These are phyloP conservation scores for Drosophila buzzatii DNA, from an alignment of 2,888 invertebrate genomes.

Conservation along the genomic window DNA sequence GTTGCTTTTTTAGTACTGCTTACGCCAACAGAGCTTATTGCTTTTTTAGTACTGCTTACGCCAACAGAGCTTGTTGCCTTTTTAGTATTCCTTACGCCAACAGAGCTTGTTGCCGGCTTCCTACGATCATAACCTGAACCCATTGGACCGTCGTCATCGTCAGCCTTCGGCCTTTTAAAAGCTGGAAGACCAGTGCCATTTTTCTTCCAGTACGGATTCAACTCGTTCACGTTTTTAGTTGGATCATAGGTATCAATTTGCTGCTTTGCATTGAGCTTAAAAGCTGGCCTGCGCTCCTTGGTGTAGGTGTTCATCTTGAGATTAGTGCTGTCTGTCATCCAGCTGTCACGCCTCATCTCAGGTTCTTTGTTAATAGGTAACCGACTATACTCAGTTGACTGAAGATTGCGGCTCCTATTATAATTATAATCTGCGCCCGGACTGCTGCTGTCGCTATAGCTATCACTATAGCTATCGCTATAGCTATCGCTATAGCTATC, in stretches of 20 bases:
- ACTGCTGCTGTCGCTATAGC: not conserved
- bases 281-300: conserved; percentile 85
- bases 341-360: conserved; percentile 88
- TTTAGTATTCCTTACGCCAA: too few species aligned
- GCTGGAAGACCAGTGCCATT: conserved; percentile 94
- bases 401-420: too few species aligned
- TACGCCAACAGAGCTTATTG: too few species aligned
- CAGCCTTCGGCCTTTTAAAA: conserved; percentile 84
- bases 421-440: not conserved
- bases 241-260: conserved; percentile 89
- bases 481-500: not conserved
- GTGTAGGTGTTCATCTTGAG: conserved; percentile 84
- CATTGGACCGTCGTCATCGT: conserved; percentile 77
- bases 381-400: too few species aligned
- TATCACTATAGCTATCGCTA: not conserved
- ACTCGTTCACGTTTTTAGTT: conserved; percentile 90
- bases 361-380: conserved; percentile 22
- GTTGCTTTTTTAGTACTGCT: too few species aligned
- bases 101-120: not conserved
- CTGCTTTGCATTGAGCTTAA: conserved; percentile 86
- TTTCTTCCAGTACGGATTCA: conserved; percentile 97
- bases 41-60: too few species aligned
- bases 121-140: conserved; percentile 30
- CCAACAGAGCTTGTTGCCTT: too few species aligned
- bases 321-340: conserved; percentile 88